Base-by-base conservation (phyloP, 2,113 vertebrate genomes). In the Zootoca vivipara region DNA sequence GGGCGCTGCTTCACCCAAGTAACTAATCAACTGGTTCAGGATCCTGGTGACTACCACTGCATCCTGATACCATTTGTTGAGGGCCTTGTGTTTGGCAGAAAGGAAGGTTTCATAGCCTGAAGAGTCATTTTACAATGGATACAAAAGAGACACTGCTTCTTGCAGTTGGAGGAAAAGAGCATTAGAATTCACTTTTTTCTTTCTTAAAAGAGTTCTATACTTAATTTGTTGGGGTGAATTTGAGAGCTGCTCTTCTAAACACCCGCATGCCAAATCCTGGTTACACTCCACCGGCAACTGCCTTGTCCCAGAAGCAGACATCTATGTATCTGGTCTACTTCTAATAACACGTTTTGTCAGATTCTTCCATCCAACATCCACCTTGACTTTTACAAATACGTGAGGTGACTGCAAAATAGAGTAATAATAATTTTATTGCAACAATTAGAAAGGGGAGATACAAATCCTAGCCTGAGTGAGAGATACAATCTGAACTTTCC, bases 71-170 rank as follows among this genome's bases (percentile, higher is more conserved):
- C 16, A 16, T 80, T 58, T 33, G 26, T 58, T 8, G 6, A 35
- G 33, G 56, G n/a, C 33, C 20, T 80, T 86, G 80, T n/a, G 20
- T 75, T 92, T 69, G 42, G 28, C 38, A 91, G 78, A 5, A 93
- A 86, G 56, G 77, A 86, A 85, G 91, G 7, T 0, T 0, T 15
- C 64, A 28, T 75, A 58, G 33, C 10, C 35, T 65, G 33, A 26
- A 65, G 67, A 33, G 58, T 13, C 18, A 18, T 62, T 62, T 62
- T 62, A 20, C 58, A 62, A 62, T 20, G 69, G 69, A 26, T 69
- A 69, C 67, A 28, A 10, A 20, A 52, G 46, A 52, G 46, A 52
- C 46, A 33, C 4, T n/a, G n/a, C n/a, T 16, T 4, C 58, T 16
- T 20, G 58, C 18, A 16, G 5, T 72, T 72, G n/a, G 12, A 16